A percentile compares a stretch with the other conserved stretches of the same genome.
Evolutionary conservation across 1,140 invertebrate genomes (phyloP).

Genomic region (Copidosoma floridanum): DNA sequence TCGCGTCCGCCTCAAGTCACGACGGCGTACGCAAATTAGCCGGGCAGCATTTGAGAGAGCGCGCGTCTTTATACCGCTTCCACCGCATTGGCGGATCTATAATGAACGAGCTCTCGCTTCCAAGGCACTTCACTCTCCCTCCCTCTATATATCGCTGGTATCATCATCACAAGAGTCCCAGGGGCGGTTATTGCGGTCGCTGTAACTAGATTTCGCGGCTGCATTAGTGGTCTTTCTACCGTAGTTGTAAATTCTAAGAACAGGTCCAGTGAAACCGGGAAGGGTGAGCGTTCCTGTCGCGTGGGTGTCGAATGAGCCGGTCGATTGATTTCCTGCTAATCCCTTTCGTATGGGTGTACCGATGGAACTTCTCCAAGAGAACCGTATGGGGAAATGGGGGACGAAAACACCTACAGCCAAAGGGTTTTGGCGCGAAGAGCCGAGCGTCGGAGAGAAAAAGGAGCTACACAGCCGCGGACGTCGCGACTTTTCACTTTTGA

Average conservation of each 20-base stretch:
- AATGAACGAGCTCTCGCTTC: slow-evolving; percentile 5
- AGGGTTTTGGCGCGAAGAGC: background rate
- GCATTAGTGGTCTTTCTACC: no score
- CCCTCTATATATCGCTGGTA: no score
- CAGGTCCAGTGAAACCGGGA: no score
- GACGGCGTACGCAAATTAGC: background rate
- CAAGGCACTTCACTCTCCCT: no score
- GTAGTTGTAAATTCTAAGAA: no score
- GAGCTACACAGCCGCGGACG: slow-evolving; percentile 30
- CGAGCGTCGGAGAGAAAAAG: background rate
- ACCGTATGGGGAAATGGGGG: background rate
- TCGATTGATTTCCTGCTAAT: no score
- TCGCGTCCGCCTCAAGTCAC: slow-evolving; percentile 4
- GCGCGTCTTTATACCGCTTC: background rate
- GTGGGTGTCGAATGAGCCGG: no score
- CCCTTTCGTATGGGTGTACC: no score
- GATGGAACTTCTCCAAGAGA: slow-evolving; percentile 26
- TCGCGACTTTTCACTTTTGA: slow-evolving; percentile 58
- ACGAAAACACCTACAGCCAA: no score
- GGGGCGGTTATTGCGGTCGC: background rate
- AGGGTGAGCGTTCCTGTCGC: no score
- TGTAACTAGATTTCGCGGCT: background rate
- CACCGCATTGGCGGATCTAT: no score
- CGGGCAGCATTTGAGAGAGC: background rate
- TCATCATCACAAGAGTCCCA: background rate